Conservation (phyloP, 2,797 vertebrate species). For the Pangasius sanitwongsei region DNA sequence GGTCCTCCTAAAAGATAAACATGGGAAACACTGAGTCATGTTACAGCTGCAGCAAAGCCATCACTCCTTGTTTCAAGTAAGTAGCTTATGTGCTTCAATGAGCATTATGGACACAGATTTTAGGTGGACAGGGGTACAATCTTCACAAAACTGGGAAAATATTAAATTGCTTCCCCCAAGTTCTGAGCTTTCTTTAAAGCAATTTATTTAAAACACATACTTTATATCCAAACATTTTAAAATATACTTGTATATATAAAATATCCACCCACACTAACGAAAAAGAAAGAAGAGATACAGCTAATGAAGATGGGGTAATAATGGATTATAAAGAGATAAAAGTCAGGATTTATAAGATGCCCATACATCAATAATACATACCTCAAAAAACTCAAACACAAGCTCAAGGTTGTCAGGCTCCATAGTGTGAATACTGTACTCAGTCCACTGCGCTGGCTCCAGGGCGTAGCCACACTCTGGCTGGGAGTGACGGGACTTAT, state of each 20-base stretch:
- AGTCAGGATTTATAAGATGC: background rate
- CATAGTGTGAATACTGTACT: conserved; percentile 96
- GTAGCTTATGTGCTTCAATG: background rate
- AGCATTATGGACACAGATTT: background rate
- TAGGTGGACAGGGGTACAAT: background rate
- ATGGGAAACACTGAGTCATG: conserved; percentile 4
- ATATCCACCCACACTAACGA: background rate
- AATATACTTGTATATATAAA: background rate
- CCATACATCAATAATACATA: conserved; percentile 56
- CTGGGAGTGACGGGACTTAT: conserved; percentile 89
- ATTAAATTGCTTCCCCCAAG: background rate
- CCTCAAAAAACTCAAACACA: conserved; percentile 98
- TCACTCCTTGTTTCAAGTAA: background rate
- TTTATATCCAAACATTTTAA: too few relatives aligned
- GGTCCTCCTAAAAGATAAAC: conserved; percentile 82
- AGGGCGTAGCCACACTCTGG: conserved; percentile 93
- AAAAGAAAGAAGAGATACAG: background rate
- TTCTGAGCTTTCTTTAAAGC: background rate
- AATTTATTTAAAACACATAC: background rate
- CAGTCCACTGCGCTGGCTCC: conserved; percentile 87
- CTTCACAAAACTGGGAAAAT: background rate
- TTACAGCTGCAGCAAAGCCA: background rate
- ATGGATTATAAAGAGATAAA: background rate
- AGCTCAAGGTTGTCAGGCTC: conserved; percentile 95
- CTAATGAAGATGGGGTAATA: background rate